phyloP scores from a whole-genome alignment of 2,888 invertebrate species.

The Coleophora flavipennella region DNA sequence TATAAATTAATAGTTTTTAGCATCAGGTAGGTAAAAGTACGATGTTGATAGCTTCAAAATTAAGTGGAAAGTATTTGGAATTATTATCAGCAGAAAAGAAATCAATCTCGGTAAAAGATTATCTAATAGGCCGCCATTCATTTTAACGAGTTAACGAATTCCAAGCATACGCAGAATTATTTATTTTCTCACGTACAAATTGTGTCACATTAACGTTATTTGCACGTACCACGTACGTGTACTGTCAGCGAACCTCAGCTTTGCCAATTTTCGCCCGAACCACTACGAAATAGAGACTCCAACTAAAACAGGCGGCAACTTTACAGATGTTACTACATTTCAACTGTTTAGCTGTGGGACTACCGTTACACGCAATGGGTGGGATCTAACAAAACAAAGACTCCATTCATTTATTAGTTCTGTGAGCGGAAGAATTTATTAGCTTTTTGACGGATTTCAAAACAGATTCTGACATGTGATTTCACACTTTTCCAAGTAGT shows the following conservation, averaged over 20 bases:
- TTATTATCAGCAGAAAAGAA: no score
- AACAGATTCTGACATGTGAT: conserved; percentile 8
- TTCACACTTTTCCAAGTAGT: not conserved
- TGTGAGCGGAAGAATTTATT: conserved; percentile 21
- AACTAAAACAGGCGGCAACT: no score
- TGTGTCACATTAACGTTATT: conserved; percentile 29
- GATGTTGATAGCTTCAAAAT: no score
- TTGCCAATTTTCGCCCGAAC: conserved; percentile 1
- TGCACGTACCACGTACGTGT: conserved; percentile 30
- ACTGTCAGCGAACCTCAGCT: not conserved
- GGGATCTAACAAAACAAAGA: conserved; percentile 53
- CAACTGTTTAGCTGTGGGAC: conserved; percentile 32
- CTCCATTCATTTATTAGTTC: conserved; percentile 32
- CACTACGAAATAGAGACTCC: conserved; percentile 2
- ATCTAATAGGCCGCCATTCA: no score
- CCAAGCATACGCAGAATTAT: conserved; percentile 9
- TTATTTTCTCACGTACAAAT: conserved; percentile 33
- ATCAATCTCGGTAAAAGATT: no score
- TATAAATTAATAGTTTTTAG: no score
- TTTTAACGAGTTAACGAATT: not conserved
- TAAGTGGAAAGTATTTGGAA: no score
- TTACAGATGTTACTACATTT: conserved; percentile 12
- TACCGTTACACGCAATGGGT: conserved; percentile 54
- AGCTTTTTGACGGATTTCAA: conserved; percentile 17
- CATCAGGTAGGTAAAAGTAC: no score